Evolutionary conservation across 1,140 invertebrate genomes (phyloP), one percentile per base, ranked within the genome.

Genomic region (Hesperophylax magnus): DNA sequence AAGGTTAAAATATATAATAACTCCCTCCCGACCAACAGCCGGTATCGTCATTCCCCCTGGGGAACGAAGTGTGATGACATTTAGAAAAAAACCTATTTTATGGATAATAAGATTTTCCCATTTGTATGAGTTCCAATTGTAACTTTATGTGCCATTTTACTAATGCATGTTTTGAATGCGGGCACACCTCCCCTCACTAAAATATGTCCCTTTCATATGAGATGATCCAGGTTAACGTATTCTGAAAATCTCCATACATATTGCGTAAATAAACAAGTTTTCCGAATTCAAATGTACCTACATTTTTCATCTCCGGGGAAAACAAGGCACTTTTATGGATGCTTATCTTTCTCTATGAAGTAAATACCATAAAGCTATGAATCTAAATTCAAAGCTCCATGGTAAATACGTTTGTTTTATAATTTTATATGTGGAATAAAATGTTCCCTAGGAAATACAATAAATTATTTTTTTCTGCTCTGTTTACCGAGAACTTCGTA

Each of bases 261-360:
- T 83, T 74, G 79, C 69, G 75, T 80, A 80, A 83, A 83, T 83
- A 83, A 83, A 83, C 82, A 83, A 74, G 79, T 76, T 80, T 83
- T 78, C 77, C 17, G 65, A 56, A 79, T 79, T 60, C 58, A 79
- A 71, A 71, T 78, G 76, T 78, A 14, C 39, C 39, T 47, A 31
- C 67, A 60, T 71, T 71, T 54, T 24, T 17, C 58, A 31, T 52
- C 31, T 60, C 24, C 47, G 39, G 60, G 60, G 76, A 53, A 65
- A 34, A 65, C 31, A 65, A 67, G 31, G 47, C 31, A 67, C 22
- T 77, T 63, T 67, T 67, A 67, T 67, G 63, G 63, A 27, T 67
- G 11, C 63, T 31, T 67, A 27, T 31, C 24, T n/a, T 61, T 20
- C 58, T 61, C 58, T 20, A 20, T 61, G 58, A 9, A 61, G 58